Base-by-base conservation (phyloP, 2,888 invertebrate species). In the Zeuzera pyrina region DNA sequence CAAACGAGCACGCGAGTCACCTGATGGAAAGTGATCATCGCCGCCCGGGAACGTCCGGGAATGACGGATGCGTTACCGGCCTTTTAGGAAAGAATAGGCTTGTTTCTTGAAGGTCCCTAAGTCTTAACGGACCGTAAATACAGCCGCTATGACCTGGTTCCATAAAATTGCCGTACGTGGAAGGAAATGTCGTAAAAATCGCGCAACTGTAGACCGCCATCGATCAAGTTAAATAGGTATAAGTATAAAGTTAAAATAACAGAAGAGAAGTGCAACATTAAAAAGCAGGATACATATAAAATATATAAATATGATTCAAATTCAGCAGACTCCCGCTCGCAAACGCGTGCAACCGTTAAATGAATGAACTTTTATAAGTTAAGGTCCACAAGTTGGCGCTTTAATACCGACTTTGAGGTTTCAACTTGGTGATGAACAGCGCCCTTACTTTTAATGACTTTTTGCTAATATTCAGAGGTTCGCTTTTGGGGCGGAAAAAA, bases 331-430 rank as follows among this genome's bases (percentile, higher is more conserved):
- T 51, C 32, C 31, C 48, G 48, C 36, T 40, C n/a, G 39, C 57
- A 59, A 49, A 68, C 58, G 67, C 79, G 73, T 54, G 69, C 65
- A 63, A 74, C 58, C 81, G 81, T 79, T 78, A 81, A 83, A 83
- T 83, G 81, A 81, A 79, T 78, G 72, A 81, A 83, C 78, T 83
- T 81, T 83, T 78, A 66, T 74, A 77, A 79, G 57, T 78, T 72
- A 72, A 60, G 77, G 66, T 57, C 63, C 51, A 46, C 57, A 59
- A 71, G 59, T 72, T 64, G 56, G 56, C 52, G 52, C 53, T 70
- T 66, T 78, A 73, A 76, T 73, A 66, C 73, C 64, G 70, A 70
- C 76, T 78, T 78, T 74, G 76, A 74, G 65, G 64, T 58, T 54
- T 43, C 43, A 35, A 49, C 55, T 57, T 56, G 56, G 64, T 79